A percentile compares a stretch with the other conserved stretches of the same genome.
phyloP scores from a whole-genome alignment of 1,140 invertebrate species.

The Oncopodura yosiiana region DNA sequence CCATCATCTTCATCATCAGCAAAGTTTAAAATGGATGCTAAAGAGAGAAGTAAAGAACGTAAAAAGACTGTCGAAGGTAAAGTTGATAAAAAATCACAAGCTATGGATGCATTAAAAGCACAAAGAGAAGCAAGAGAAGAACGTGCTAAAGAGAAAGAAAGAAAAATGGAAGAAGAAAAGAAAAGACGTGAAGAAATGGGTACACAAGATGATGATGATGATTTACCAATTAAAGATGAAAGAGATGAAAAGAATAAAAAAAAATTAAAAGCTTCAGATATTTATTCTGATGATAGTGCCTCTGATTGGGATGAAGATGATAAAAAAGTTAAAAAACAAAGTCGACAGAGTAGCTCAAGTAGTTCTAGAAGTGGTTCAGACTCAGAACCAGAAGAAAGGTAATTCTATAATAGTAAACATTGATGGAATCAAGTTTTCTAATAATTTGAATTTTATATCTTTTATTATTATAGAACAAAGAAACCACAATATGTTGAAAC shows the following conservation, averaged over 20 bases:
- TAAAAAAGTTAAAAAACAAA: constrained; percentile 1
- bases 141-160: constrained; percentile 53
- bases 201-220: constrained; percentile 45
- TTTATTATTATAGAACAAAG: constrained; percentile 37
- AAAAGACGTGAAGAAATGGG: constrained; percentile 39
- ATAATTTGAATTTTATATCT: background rate
- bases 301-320: constrained; percentile 56
- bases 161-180: constrained; percentile 40
- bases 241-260: constrained; percentile 47
- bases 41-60: constrained; percentile 73
- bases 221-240: constrained; percentile 48
- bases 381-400: constrained; percentile 43
- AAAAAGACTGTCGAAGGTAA: constrained; percentile 82
- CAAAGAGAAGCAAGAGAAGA: constrained; percentile 71
- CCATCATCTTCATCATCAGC: constrained; percentile 38
- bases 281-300: constrained; percentile 89
- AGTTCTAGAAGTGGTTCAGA: constrained; percentile 44
- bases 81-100: constrained; percentile 78
- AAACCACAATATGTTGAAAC: constrained; percentile 56
- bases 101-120: constrained; percentile 82
- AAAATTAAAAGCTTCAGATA: constrained; percentile 82
- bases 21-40: constrained; percentile 55
- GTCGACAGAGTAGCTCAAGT: constrained; percentile 29
- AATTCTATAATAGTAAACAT: constrained; percentile 8
- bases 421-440: background rate